Base-by-base conservation (phyloP, 2,797 vertebrate genomes). In the Coreius guichenoti region DNA sequence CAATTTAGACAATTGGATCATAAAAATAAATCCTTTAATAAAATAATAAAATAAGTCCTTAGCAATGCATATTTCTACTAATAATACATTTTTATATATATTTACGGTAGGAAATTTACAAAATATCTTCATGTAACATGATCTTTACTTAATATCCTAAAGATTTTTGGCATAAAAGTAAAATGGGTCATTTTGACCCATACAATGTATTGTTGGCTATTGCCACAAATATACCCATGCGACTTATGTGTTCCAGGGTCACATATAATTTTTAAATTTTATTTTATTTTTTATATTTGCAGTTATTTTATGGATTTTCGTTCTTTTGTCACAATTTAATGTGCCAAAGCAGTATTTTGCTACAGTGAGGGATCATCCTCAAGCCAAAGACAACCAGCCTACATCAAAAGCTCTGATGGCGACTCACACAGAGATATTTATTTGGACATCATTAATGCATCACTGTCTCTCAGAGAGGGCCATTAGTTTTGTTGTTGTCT, bases 371-470 rank as follows among this genome's bases (percentile, higher is more conserved):
- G 33, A 36, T 73, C 81, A 63, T 54, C 2, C n/a, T 23, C 3
- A 26, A 65, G 51, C 74, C 72, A 85, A 54, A 79, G 23, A 65
- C 65, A 77, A 83, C 36, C 49, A 81, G 84, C 61, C 58, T 84
- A 43, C 56, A 58, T 82, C 73, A 81, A 85, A 74, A 82, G 54
- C 63, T 36, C 51, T 54, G 84, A 65, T 39, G 3, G 21, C 61
- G 81, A 89, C 90, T 93, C 90, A 90, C 91, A 92, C 88, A 83
- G 91, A 90, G 87, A 89, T 88, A 90, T 94, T 92, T 94, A 93
- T 94, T 93, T 94, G 90, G 84, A 90, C 90, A 91, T 87, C 85
- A 88, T 92, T 93, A 90, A 89, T 87, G 90, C 73, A 90, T 89
- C 88, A 88, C 87, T 86, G 74, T 43, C 85, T 90, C 89, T 86